phyloP scores from a whole-genome alignment of 2,113 vertebrate genomes.

The Ictalurus furcatus region DNA sequence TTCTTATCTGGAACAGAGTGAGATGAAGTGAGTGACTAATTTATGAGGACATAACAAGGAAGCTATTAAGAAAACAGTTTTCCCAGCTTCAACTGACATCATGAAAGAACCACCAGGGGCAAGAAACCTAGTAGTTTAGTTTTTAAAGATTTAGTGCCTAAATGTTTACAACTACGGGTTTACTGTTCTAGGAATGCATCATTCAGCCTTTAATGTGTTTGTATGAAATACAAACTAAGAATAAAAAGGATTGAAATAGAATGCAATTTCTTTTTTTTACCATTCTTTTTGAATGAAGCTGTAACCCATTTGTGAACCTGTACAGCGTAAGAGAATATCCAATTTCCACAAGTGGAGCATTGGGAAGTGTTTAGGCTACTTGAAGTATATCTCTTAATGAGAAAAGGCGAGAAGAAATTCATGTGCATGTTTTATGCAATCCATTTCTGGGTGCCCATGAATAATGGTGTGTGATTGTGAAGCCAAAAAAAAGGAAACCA shows the following conservation, averaged over 20 bases:
- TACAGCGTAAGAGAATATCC: conserved; percentile 65
- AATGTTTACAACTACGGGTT: conserved; percentile 56
- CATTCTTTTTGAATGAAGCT: conserved; percentile 54
- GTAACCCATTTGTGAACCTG: conserved; percentile 66
- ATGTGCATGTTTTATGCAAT: conserved; percentile 79
- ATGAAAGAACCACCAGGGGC: conserved; percentile 54
- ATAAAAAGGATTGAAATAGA: conserved; percentile 19
- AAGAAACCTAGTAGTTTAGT: conserved; percentile 47
- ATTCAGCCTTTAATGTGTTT: conserved; percentile 33
- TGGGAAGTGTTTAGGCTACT: conserved; percentile 77
- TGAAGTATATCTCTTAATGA: conserved; percentile 77
- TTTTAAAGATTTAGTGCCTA: conserved; percentile 56
- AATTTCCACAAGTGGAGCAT: conserved; percentile 75
- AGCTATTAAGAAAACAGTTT: conserved; percentile 60
- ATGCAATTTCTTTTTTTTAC: conserved; percentile 1
- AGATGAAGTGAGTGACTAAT: conserved; percentile 56
- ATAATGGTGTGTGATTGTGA: conserved; percentile 79
- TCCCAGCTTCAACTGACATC: conserved; percentile 52
- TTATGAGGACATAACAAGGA: conserved; percentile 60
- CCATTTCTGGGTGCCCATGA: conserved; percentile 73
- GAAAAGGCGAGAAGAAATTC: conserved; percentile 77
- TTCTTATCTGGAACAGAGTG: conserved; percentile 37
- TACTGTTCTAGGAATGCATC: conserved; percentile 43
- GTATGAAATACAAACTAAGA: conserved; percentile 29
- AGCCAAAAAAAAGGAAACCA: conserved; percentile 71